A percentile compares a stretch with the other conserved stretches of the same genome.
These are phyloP conservation scores for Odontamblyopus rebecca DNA, from an alignment of 2,797 vertebrate genomes.

Conservation along the genomic window DNA sequence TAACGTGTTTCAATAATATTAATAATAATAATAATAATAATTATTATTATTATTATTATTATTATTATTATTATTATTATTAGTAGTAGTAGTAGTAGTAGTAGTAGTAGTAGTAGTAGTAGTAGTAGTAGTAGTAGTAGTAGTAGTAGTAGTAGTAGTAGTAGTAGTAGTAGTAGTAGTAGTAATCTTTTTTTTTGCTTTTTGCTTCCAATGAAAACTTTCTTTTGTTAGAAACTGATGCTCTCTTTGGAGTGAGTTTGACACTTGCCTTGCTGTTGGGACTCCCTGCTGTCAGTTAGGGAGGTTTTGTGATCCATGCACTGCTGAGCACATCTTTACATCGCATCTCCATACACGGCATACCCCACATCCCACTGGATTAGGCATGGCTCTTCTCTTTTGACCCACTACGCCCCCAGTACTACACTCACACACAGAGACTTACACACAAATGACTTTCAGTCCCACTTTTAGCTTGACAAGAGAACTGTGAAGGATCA, in stretches of 20 bases:
- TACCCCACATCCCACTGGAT: conserved; percentile 78
- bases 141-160: no score
- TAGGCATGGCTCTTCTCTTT: conserved; percentile 72
- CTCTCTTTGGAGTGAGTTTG: conserved; percentile 53
- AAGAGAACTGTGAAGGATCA: conserved; percentile 75
- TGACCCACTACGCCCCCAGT: conserved; percentile 56
- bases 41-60: no score
- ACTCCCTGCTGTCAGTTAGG: conserved; percentile 72
- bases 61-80: no score
- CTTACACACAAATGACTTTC: conserved; percentile 43
- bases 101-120: no score
- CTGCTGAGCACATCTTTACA: conserved; percentile 74
- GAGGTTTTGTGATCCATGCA: conserved; percentile 75
- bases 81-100: no score
- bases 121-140: no score
- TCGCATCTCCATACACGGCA: conserved; percentile 72
- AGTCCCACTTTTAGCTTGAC: conserved; percentile 75
- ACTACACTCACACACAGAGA: conserved; percentile 22
- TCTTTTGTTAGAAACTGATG: neutral
- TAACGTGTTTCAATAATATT: neutral
- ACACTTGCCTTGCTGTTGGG: conserved; percentile 57
- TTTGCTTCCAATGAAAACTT: neutral
- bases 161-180: no score
- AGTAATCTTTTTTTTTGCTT: neutral
- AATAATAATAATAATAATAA: no score